Conservation (phyloP, 2,888 invertebrate species). For the Cyrtodaria siliqua region DNA sequence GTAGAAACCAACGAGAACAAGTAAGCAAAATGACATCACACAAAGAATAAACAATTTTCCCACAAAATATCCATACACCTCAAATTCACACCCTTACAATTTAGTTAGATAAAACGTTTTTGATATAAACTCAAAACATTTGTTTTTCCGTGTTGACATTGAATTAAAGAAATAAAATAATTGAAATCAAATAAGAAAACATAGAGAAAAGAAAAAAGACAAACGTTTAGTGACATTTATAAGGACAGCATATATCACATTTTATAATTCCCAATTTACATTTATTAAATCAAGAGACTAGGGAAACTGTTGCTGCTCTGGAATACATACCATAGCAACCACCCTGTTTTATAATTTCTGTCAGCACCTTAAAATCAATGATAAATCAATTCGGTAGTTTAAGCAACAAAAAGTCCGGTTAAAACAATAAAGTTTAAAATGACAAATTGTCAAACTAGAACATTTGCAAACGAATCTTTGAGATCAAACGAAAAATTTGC, state of each 20-base stretch:
- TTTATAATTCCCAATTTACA: too few relatives aligned
- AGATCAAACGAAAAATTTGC: too few relatives aligned
- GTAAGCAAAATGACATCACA: slow-evolving; percentile 5
- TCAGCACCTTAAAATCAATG: background rate
- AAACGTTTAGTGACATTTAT: too few relatives aligned
- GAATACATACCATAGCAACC: background rate
- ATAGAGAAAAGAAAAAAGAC: too few relatives aligned
- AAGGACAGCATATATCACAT: too few relatives aligned
- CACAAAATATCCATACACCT: background rate
- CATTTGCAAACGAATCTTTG: too few relatives aligned
- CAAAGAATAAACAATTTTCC: background rate
- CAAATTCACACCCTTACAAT: background rate
- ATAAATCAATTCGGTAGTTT: too few relatives aligned
- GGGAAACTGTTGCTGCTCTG: background rate
- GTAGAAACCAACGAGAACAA: slow-evolving; percentile 6
- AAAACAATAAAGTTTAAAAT: too few relatives aligned
- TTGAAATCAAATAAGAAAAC: background rate
- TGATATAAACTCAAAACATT: too few relatives aligned
- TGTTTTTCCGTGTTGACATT: background rate
- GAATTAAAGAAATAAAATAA: background rate
- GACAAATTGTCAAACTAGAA: too few relatives aligned
- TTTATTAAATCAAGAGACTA: background rate
- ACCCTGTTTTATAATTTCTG: slow-evolving; percentile 4
- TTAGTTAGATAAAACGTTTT: too few relatives aligned
- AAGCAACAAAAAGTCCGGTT: too few relatives aligned